phyloP scores from a whole-genome alignment of 2,113 vertebrate species.

The Bufo gargarizans region DNA sequence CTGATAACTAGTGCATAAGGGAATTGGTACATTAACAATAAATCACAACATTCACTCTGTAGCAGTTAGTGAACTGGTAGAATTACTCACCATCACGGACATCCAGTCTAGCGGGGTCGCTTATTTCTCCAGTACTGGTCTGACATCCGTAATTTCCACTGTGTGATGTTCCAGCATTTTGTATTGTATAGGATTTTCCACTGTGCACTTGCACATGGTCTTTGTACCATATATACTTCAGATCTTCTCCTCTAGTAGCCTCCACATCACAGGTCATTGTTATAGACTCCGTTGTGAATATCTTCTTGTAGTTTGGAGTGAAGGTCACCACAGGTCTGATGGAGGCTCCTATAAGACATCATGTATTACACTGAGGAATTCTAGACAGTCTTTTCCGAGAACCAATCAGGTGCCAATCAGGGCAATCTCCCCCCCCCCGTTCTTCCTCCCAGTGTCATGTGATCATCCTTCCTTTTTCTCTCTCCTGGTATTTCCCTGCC shows the following conservation, averaged over 20 bases:
- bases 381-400: no score
- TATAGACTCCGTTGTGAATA: neutral
- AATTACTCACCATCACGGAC: neutral
- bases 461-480: no score
- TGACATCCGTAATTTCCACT: slow-evolving; percentile 1
- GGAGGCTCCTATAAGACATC: neutral
- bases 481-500: no score
- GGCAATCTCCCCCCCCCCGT: no score
- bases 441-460: no score
- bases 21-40: no score
- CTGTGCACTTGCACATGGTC: neutral
- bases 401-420: no score
- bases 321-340: neutral
- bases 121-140: neutral
- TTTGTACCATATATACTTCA: neutral
- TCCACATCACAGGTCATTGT: slow-evolving; percentile 10
- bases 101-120: neutral
- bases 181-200: neutral
- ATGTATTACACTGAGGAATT: no score
- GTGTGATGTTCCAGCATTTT: neutral
- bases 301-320: neutral
- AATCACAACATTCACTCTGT: neutral
- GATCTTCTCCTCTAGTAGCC: neutral
- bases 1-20: no score
- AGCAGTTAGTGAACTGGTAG: no score